Base-by-base conservation (phyloP, 1,140 invertebrate species). In the Magallana gigas region DNA sequence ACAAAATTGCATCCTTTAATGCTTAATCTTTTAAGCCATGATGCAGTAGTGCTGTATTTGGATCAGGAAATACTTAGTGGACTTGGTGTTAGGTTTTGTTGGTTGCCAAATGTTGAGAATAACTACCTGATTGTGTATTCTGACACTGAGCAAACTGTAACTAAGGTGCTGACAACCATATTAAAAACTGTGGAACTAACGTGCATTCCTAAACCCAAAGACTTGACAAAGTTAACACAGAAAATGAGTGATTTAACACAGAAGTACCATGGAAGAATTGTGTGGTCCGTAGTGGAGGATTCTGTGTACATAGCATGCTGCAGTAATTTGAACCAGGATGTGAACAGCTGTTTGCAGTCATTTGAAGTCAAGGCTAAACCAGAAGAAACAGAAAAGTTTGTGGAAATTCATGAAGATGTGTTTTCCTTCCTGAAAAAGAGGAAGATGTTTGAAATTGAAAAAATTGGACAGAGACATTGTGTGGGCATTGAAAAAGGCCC, bases 381-480 rank as follows among this genome's bases (percentile, higher is more conserved):
- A 8, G 36, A 83, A n/a, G 81, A n/a, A n/a, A 57, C 81, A 8
- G 56, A 83, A 57, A 83, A 83, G 57, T 83, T 57, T 58, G 16
- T 83, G 18, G 14, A 57, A n/a, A 83, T 83, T 57, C 36, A 83
- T 9, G 81, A 57, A 6, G 81, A 83, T n/a, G 14, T 58, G 16
- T 83, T 83, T 58, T 8, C 5, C 12, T 83, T 29, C 48, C 18
- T 83, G 1, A 57, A 83, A 56, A 83, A n/a, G 48, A 57, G 81
- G 81, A 83, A 83, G 14, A 83, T 57, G 81, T n/a, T 56, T 9
- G 56, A 83, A 18, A 18, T 83, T 3, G 81, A 83, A 56, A 58
- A n/a, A 83, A 57, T 83, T 18, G 81, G 36, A 57, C 56, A n/a
- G 4, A 57, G 18, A 14, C 81, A 83, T 12, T 57, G 7, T 83